A percentile compares a stretch with the other conserved stretches of the same genome.
Conservation (phyloP, 2,113 vertebrate genomes). For the Cynoglossus semilaevis region DNA sequence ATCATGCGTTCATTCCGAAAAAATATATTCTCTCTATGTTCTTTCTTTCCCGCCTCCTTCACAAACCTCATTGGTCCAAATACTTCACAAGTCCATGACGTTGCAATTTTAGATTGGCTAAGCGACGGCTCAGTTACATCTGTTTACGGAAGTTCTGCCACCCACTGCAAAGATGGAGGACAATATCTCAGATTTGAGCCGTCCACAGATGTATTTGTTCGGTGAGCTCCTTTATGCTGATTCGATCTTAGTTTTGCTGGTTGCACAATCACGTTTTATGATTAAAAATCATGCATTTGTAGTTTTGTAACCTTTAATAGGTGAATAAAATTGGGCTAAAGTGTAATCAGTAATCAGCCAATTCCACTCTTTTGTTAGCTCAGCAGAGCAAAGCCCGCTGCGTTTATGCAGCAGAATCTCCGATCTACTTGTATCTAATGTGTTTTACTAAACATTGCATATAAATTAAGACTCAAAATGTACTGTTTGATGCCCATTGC, state of each 20-base stretch:
- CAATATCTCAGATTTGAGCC: constrained; percentile 65
- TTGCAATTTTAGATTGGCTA: constrained; percentile 38
- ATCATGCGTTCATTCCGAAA: constrained; percentile 37
- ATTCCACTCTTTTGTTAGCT: constrained; percentile 59
- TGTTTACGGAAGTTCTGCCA: constrained; percentile 37
- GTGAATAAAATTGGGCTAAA: not conserved
- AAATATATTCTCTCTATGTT: not conserved
- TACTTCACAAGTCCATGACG: rapidly evolving
- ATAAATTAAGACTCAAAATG: not conserved
- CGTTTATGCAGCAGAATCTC: not conserved
- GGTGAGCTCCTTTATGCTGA: constrained; percentile 64
- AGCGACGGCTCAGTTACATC: constrained; percentile 18
- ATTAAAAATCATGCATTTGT: constrained; percentile 1
- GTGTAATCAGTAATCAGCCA: constrained; percentile 32
- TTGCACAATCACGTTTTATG: constrained; percentile 9
- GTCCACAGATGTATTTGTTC: constrained; percentile 80
- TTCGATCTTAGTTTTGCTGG: not conserved
- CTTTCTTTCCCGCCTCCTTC: not conserved
- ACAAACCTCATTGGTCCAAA: constrained; percentile 39
- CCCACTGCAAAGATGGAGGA: constrained; percentile 74
- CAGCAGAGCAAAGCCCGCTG: not conserved
- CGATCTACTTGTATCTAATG: not conserved
- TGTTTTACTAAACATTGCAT: not conserved
- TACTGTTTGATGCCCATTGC: not conserved
- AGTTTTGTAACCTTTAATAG: not conserved